Percentiles rank a stretch among this genome's conserved stretches.
Evolutionary conservation across 2,888 invertebrate genomes (phyloP).

Genomic region (Acrobasis repandana): DNA sequence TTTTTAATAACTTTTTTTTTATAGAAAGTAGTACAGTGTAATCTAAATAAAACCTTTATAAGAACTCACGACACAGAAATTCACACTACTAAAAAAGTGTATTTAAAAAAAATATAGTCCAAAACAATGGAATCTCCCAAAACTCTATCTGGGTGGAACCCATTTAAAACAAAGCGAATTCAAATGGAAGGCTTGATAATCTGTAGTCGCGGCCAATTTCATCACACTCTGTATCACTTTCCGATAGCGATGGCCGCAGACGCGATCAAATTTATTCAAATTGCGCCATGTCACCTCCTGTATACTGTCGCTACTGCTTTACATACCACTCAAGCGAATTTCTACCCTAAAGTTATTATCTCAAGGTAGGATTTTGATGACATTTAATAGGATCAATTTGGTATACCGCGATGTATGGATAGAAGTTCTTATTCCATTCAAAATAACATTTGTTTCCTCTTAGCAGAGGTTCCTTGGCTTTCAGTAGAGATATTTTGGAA

Average conservation of each 20-base stretch:
- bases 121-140: not conserved
- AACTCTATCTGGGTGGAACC: constrained; percentile 15
- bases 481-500: not conserved
- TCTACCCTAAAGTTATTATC: not conserved
- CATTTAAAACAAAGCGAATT: constrained; percentile 37
- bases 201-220: constrained; percentile 61
- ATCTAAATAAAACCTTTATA: too few species aligned
- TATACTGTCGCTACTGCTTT: constrained; percentile 66
- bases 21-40: too few species aligned
- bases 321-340: constrained; percentile 36
- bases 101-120: not conserved
- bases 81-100: not conserved
- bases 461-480: constrained; percentile 67
- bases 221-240: constrained; percentile 69
- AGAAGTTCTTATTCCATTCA: constrained; percentile 79
- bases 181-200: constrained; percentile 51
- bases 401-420: constrained; percentile 66
- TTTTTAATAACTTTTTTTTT: too few species aligned
- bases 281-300: constrained; percentile 70
- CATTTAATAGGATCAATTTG: constrained; percentile 49
- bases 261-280: constrained; percentile 81
- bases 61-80: not conserved
- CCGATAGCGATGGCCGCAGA: constrained; percentile 55
- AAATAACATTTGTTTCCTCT: constrained; percentile 78
- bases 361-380: constrained; percentile 39